These are phyloP conservation scores for Hyposmocoma kahamanoa DNA, from an alignment of 1,140 invertebrate species.

Conservation along the genomic window DNA sequence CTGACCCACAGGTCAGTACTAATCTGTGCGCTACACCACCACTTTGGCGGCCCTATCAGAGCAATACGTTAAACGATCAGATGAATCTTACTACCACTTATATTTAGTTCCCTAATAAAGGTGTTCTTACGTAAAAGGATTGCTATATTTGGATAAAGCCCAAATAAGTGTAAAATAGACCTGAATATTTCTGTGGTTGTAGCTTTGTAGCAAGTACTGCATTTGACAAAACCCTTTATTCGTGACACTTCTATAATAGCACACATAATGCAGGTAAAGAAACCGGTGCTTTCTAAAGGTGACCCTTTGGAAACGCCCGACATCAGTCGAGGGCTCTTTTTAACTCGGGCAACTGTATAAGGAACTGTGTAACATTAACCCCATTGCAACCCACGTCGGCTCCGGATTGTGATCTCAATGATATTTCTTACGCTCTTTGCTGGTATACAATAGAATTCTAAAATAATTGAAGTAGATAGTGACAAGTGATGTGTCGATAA, in stretches of 20 bases:
- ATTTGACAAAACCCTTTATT: no score
- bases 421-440: conserved; percentile 12
- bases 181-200: no score
- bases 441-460: conserved; percentile 14
- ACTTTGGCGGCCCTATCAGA: conserved; percentile 8
- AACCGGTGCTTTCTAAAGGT: conserved; percentile 33
- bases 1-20: conserved; percentile 11
- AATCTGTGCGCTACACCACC: conserved; percentile 12
- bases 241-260: no score
- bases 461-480: background rate
- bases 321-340: conserved; percentile 21
- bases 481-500: conserved; percentile 1
- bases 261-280: conserved; percentile 12
- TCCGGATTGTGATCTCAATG: conserved; percentile 23
- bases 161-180: background rate
- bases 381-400: conserved; percentile 25
- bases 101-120: background rate
- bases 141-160: background rate
- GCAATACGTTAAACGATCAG: background rate
- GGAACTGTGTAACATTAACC: conserved; percentile 44
- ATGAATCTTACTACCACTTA: background rate
- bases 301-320: no score
- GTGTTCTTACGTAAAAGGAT: background rate
- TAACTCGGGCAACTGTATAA: conserved; percentile 23
- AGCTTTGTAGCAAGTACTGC: no score